Percentiles rank a stretch among this genome's conserved stretches.
phyloP scores from a whole-genome alignment of 2,797 vertebrate species.

The Phataginus tricuspis region DNA sequence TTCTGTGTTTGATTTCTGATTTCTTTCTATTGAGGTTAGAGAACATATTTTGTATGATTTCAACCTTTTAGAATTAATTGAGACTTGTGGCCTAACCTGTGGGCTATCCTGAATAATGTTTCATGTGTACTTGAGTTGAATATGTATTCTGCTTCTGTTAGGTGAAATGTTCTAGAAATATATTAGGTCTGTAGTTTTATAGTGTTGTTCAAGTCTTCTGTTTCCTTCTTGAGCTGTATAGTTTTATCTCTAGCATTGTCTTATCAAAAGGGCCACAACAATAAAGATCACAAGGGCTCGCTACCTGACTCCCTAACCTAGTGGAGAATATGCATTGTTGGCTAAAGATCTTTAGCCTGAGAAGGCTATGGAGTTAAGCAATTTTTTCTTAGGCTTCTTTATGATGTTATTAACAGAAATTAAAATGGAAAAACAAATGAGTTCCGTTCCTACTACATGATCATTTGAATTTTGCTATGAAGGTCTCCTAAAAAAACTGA shows the following conservation, averaged over 20 bases:
- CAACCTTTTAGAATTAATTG: background rate
- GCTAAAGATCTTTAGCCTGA: background rate
- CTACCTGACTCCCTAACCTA: background rate
- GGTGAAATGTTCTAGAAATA: background rate
- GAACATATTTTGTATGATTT: background rate
- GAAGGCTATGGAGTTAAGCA: background rate
- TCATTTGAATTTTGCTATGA: background rate
- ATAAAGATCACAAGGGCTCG: background rate
- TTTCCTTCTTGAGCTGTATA: background rate
- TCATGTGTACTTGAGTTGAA: background rate
- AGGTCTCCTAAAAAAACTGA: conserved; percentile 2
- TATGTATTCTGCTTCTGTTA: background rate
- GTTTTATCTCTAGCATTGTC: background rate
- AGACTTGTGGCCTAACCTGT: background rate
- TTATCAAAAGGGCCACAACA: background rate
- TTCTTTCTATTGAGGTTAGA: conserved; percentile 2
- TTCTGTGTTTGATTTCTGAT: conserved; percentile 13
- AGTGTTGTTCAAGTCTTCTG: background rate
- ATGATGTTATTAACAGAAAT: background rate
- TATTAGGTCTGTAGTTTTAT: background rate
- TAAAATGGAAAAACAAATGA: conserved; percentile 22
- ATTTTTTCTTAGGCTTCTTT: conserved; percentile 3
- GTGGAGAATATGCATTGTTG: background rate
- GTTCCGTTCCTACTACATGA: background rate
- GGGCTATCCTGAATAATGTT: background rate